phyloP scores from a whole-genome alignment of 2,113 vertebrate genomes.

The Plectropomus leopardus region DNA sequence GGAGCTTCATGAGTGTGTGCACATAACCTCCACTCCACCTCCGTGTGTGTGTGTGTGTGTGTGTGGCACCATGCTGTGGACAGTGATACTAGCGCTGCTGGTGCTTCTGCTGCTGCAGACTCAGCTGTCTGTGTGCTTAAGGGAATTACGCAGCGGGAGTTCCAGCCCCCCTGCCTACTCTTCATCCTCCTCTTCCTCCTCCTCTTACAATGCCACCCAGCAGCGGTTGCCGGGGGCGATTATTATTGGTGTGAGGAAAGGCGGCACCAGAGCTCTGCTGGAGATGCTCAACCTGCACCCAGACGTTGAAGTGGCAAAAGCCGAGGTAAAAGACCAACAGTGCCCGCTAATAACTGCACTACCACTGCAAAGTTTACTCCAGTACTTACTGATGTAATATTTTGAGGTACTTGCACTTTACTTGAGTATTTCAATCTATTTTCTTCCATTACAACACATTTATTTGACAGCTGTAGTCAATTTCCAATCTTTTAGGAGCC shows the following conservation, averaged over 20 bases:
- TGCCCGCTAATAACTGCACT: background rate
- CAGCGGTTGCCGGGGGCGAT: slow-evolving; percentile 85
- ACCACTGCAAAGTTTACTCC: background rate
- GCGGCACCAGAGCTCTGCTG: slow-evolving; percentile 87
- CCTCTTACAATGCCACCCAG: slow-evolving; percentile 66
- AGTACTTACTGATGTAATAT: background rate
- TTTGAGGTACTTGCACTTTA: background rate
- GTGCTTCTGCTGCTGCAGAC: slow-evolving; percentile 85
- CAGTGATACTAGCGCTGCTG: slow-evolving; percentile 82
- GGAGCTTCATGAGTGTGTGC: slow-evolving; percentile 69
- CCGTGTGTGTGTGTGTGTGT: slow-evolving; percentile 38
- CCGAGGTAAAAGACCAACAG: slow-evolving; percentile 73
- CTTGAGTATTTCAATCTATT: background rate
- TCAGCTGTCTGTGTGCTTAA: slow-evolving; percentile 83
- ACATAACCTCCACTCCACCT: slow-evolving; percentile 54
- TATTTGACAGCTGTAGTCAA: too few species aligned
- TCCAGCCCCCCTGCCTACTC: slow-evolving; percentile 43
- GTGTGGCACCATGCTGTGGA: slow-evolving; percentile 84
- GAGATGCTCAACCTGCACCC: slow-evolving; percentile 90
- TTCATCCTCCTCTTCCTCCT: slow-evolving; percentile 52
- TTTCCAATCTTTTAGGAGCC: too few species aligned
- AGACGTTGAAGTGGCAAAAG: slow-evolving; percentile 85
- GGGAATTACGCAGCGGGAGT: slow-evolving; percentile 71
- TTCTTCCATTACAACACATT: too few species aligned
- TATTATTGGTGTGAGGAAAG: slow-evolving; percentile 88